These are phyloP conservation scores for Acleris emargana DNA, from an alignment of 2,888 invertebrate species.

Conservation along the genomic window DNA sequence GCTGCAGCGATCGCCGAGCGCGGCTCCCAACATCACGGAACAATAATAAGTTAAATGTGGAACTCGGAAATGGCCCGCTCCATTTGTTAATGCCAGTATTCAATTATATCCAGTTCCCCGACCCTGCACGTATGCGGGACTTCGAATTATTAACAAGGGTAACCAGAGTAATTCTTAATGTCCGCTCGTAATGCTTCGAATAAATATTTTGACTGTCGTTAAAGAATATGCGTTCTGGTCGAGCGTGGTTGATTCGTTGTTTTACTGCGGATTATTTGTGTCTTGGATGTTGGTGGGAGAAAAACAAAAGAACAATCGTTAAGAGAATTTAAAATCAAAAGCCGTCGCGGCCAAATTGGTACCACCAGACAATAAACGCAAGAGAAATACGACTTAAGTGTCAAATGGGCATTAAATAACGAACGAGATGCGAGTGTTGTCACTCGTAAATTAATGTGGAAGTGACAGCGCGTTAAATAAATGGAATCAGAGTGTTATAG, in stretches of 20 bases:
- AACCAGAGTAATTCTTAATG: constrained; percentile 54
- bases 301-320: constrained; percentile 38
- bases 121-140: constrained; percentile 72
- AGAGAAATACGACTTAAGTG: constrained; percentile 70
- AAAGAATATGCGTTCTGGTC: constrained; percentile 26
- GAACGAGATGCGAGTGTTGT: constrained; percentile 74
- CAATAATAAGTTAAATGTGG: constrained; percentile 80
- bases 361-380: constrained; percentile 68
- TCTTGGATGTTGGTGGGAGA: constrained; percentile 12
- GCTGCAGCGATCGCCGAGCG: constrained; percentile 59
- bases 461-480: constrained; percentile 69
- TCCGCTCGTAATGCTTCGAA: constrained; percentile 25
- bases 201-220: constrained; percentile 33
- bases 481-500: constrained; percentile 79
- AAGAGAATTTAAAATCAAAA: constrained; percentile 53
- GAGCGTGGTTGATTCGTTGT: constrained; percentile 32
- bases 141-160: constrained; percentile 68
- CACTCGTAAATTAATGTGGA: constrained; percentile 79
- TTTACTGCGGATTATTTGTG: constrained; percentile 34
- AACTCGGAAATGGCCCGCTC: constrained; percentile 76
- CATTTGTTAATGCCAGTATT: constrained; percentile 82
- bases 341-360: constrained; percentile 64
- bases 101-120: constrained; percentile 79
- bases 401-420: constrained; percentile 78
- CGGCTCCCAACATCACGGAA: constrained; percentile 64